Percentiles rank a stretch among this genome's conserved stretches.
Conservation (phyloP, 2,797 vertebrate genomes). For the Echiichthys vipera region DNA sequence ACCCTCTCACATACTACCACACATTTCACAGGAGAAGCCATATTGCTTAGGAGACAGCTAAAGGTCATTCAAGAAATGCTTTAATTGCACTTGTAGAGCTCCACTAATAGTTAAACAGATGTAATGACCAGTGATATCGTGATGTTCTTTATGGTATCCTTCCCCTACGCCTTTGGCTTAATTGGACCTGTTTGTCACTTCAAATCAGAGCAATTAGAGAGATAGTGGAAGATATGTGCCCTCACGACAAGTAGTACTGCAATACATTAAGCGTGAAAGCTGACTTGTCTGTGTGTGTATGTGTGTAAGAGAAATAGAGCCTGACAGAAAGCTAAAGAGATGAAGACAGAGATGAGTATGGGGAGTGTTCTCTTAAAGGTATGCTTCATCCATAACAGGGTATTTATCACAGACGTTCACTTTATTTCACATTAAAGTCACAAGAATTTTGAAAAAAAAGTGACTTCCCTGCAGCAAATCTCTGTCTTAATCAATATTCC, state of each 20-base stretch:
- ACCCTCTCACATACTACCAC: constrained; percentile 17
- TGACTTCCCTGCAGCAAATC: constrained; percentile 79
- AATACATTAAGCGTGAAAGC: constrained; percentile 41
- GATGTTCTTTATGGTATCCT: constrained; percentile 67
- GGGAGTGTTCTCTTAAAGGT: constrained; percentile 27
- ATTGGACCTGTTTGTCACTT: constrained; percentile 77
- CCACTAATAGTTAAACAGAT: constrained; percentile 75
- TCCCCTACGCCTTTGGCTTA: constrained; percentile 58
- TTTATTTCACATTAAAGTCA: constrained; percentile 76
- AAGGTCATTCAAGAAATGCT: constrained; percentile 67
- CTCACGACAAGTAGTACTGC: constrained; percentile 36
- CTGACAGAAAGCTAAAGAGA: constrained; percentile 42
- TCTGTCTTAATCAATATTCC: constrained; percentile 86
- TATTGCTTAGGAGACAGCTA: constrained; percentile 54
- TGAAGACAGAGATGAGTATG: constrained; percentile 29
- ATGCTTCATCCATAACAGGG: constrained; percentile 35
- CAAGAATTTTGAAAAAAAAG: constrained; percentile 78
- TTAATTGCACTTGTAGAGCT: constrained; percentile 67
- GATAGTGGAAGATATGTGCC: constrained; percentile 53
- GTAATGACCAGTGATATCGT: constrained; percentile 76
- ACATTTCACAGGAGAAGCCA: constrained; percentile 50
- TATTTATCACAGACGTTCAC: constrained; percentile 63
- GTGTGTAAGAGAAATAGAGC: constrained; percentile 23
- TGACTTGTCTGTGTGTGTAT: constrained; percentile 1
- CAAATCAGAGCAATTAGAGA: constrained; percentile 76